Evolutionary conservation across 2,888 invertebrate genomes (phyloP).

Genomic region (Drosophila anomalipes): DNA sequence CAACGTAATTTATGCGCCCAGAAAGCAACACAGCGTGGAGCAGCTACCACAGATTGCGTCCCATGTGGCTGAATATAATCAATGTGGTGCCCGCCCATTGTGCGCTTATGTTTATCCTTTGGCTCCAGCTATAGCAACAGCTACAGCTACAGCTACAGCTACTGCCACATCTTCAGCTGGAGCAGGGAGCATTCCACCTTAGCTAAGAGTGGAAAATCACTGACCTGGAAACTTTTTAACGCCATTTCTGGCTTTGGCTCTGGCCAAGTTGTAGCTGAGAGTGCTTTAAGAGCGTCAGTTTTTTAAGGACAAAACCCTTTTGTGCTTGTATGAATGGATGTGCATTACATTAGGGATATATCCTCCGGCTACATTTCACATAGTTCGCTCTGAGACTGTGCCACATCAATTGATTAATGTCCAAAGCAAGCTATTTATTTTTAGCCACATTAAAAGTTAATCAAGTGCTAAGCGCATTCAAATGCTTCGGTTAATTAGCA

Average conservation of each 20-base stretch:
- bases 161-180: slow-evolving; percentile 6
- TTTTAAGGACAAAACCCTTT: slow-evolving; percentile 37
- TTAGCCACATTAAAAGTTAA: slow-evolving; percentile 62
- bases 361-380: slow-evolving; percentile 12
- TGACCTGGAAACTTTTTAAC: slow-evolving; percentile 77
- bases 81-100: slow-evolving; percentile 66
- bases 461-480: slow-evolving; percentile 70
- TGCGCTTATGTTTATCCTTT: slow-evolving; percentile 68
- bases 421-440: slow-evolving; percentile 55
- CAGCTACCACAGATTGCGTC: slow-evolving; percentile 74
- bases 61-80: slow-evolving; percentile 79
- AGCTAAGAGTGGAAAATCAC: slow-evolving; percentile 57
- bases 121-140: slow-evolving; percentile 11
- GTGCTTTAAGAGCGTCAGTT: slow-evolving; percentile 40
- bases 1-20: slow-evolving; percentile 71
- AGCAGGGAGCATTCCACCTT: slow-evolving; percentile 26
- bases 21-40: slow-evolving; percentile 54
- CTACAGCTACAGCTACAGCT: slow-evolving; percentile 1
- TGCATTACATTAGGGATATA: slow-evolving; percentile 54
- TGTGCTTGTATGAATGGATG: slow-evolving; percentile 31
- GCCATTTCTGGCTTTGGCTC: slow-evolving; percentile 25
- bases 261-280: slow-evolving; percentile 30
- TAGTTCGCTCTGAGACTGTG: slow-evolving; percentile 19
- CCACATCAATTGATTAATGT: slow-evolving; percentile 52
- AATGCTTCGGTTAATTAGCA: slow-evolving; percentile 68